phyloP scores from a whole-genome alignment of 2,888 invertebrate genomes.

The Phortica okadai region DNA sequence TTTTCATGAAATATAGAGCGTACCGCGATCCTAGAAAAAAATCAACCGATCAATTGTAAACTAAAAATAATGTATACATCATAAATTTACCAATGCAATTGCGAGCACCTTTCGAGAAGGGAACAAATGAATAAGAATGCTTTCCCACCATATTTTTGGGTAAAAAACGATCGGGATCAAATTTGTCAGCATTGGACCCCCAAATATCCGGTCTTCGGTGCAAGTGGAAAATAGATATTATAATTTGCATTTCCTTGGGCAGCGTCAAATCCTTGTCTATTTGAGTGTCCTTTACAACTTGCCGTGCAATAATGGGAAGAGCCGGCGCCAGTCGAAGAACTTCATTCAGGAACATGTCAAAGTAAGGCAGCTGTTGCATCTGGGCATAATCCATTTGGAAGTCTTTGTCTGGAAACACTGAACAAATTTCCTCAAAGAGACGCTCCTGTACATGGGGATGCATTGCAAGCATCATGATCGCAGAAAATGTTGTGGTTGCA shows the following conservation, averaged over 20 bases:
- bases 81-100: constrained; percentile 59
- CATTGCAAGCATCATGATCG: constrained; percentile 17
- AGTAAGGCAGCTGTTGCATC: constrained; percentile 49
- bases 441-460: constrained; percentile 21
- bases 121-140: constrained; percentile 60
- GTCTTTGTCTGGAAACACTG: constrained; percentile 22
- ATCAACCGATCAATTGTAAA: constrained; percentile 1
- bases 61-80: background rate
- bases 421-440: constrained; percentile 25
- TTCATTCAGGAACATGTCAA: constrained; percentile 61
- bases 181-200: constrained; percentile 56
- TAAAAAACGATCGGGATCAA: constrained; percentile 58
- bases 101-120: constrained; percentile 62
- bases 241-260: constrained; percentile 49
- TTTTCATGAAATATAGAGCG: constrained; percentile 47
- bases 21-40: constrained; percentile 55
- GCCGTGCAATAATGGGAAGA: constrained; percentile 54
- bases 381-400: constrained; percentile 16
- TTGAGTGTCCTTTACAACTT: constrained; percentile 43
- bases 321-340: constrained; percentile 56
- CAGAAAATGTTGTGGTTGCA: background rate
- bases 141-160: constrained; percentile 48
- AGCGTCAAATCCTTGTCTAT: constrained; percentile 47
- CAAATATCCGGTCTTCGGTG: constrained; percentile 56
- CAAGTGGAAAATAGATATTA: constrained; percentile 52